Evolutionary conservation across 1,140 invertebrate species (phyloP).

Genomic region (Plectrocnemia conspersa): DNA sequence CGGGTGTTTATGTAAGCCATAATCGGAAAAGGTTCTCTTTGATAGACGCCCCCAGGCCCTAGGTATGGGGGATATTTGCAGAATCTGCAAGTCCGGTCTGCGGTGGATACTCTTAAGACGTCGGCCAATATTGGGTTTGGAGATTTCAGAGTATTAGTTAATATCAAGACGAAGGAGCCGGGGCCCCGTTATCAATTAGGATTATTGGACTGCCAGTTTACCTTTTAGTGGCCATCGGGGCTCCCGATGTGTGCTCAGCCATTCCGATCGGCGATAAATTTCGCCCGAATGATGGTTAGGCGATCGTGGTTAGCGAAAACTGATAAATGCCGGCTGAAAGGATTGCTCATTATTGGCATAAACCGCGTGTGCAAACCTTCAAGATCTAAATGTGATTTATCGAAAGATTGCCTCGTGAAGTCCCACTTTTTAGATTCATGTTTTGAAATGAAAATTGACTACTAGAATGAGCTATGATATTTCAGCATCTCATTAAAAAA

Average conservation of each 20-base stretch:
- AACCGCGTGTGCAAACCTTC: background rate
- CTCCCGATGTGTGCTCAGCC: constrained; percentile 13
- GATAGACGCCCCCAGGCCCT: constrained; percentile 14
- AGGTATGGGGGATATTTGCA: constrained; percentile 30
- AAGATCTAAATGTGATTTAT: constrained; percentile 9
- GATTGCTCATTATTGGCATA: constrained; percentile 30
- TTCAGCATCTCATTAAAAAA: too few relatives aligned
- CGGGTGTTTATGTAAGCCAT: constrained; percentile 36
- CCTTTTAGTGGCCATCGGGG: constrained; percentile 30
- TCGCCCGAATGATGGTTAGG: constrained; percentile 25
- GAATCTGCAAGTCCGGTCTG: constrained; percentile 35
- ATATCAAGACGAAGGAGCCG: constrained; percentile 29
- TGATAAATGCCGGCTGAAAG: constrained; percentile 32
- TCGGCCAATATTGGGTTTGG: constrained; percentile 35
- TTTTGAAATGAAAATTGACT: constrained; percentile 16
- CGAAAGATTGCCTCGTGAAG: background rate
- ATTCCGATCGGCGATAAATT: constrained; percentile 31
- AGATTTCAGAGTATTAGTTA: constrained; percentile 35
- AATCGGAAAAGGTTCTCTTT: constrained; percentile 36
- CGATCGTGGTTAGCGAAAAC: constrained; percentile 16
- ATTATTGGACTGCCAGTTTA: constrained; percentile 35
- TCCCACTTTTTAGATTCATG: too few relatives aligned
- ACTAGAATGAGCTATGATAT: too few relatives aligned
- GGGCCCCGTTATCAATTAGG: constrained; percentile 35
- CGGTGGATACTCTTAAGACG: constrained; percentile 33